These are phyloP conservation scores for Cololabis saira DNA, from an alignment of 2,113 vertebrate genomes.

Conservation along the genomic window DNA sequence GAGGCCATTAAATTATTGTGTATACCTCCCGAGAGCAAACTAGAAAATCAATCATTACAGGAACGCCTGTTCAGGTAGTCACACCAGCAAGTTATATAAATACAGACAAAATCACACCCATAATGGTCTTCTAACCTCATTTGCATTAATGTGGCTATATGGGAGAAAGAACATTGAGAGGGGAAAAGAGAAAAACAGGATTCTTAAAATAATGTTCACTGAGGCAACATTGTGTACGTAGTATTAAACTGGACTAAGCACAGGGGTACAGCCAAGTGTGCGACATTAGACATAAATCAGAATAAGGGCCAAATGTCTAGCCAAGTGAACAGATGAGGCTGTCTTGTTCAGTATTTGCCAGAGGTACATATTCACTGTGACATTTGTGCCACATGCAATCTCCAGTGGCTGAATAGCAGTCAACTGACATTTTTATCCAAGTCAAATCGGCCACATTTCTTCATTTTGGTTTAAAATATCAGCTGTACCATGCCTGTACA, in stretches of 20 bases:
- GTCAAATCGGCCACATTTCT: slow-evolving; percentile 49
- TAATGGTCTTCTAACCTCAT: slow-evolving; percentile 49
- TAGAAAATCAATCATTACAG: slow-evolving; percentile 45
- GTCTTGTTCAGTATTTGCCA: slow-evolving; percentile 62
- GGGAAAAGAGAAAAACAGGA: slow-evolving; percentile 10
- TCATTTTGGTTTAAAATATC: slow-evolving; percentile 62
- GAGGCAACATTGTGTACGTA: slow-evolving; percentile 14
- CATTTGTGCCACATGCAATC: slow-evolving; percentile 71
- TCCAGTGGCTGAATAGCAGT: slow-evolving; percentile 56
- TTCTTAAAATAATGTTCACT: slow-evolving; percentile 23
- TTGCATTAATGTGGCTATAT: slow-evolving; percentile 40
- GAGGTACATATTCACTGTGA: slow-evolving; percentile 75
- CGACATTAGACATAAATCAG: slow-evolving; percentile 73
- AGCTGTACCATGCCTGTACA: slow-evolving; percentile 19
- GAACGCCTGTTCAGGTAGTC: slow-evolving; percentile 28
- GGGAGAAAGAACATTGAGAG: slow-evolving; percentile 10
- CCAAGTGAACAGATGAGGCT: slow-evolving; percentile 64
- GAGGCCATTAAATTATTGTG: slow-evolving; percentile 40
- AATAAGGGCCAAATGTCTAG: slow-evolving; percentile 66
- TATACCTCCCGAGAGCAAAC: slow-evolving; percentile 38
- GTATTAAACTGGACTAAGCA: slow-evolving; percentile 49
- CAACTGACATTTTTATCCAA: slow-evolving; percentile 74
- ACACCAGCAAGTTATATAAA: slow-evolving; percentile 33
- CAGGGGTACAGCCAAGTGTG: slow-evolving; percentile 51
- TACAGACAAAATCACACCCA: slow-evolving; percentile 72